Evolutionary conservation across 2,113 vertebrate genomes (phyloP).

Genomic region (Cacatua alba): DNA sequence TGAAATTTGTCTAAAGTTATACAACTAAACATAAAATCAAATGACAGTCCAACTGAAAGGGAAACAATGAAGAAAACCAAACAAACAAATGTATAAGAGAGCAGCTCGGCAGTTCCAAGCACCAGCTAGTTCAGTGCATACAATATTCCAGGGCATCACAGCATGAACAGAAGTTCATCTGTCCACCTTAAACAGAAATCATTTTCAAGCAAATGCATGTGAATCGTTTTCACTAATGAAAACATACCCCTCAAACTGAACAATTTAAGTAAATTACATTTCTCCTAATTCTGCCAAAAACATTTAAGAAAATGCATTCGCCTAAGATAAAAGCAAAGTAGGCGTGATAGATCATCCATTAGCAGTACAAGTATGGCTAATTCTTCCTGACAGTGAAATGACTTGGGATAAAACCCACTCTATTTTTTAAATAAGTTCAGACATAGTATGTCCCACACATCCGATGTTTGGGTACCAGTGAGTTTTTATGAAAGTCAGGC

Average conservation of each 20-base stretch:
- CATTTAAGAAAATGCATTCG: conserved; percentile 34
- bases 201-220: not conserved
- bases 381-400: conserved; percentile 23
- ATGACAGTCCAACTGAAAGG: not conserved
- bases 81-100: fast-evolving
- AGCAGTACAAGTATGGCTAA: not conserved
- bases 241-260: not conserved
- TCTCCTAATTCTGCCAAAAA: conserved; percentile 39
- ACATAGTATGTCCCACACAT: not conserved
- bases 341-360: not conserved
- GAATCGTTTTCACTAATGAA: conserved; percentile 28
- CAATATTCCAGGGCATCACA: not conserved
- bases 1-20: not conserved
- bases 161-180: not conserved
- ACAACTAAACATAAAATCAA: not conserved
- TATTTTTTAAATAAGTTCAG: not conserved
- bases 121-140: not conserved
- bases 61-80: not conserved
- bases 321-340: conserved; percentile 8
- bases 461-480: not conserved
- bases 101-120: fast-evolving
- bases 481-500: not conserved
- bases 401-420: not conserved
- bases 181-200: not conserved
- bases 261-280: not conserved